Percentiles rank a stretch among this genome's conserved stretches.
phyloP scores from a whole-genome alignment of 2,113 vertebrate species.

The Vidua chalybeata region DNA sequence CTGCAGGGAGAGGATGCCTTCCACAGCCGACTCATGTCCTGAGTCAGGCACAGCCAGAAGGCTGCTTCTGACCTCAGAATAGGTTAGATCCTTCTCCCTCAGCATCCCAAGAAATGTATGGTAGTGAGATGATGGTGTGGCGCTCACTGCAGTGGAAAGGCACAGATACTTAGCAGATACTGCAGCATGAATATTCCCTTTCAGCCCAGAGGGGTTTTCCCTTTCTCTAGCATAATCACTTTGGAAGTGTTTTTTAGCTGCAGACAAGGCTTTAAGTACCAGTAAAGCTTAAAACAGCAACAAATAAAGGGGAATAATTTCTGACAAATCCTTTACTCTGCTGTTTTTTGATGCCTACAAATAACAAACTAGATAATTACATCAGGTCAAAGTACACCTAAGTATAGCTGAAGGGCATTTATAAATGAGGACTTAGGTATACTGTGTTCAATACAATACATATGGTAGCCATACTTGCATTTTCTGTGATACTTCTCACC shows the following conservation, averaged over 20 bases:
- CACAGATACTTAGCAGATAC: neutral
- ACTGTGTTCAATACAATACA: neutral
- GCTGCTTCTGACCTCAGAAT: neutral
- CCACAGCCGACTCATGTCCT: too few species aligned
- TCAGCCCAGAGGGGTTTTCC: neutral
- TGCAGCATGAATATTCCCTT: neutral
- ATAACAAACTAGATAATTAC: neutral
- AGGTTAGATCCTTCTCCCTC: neutral
- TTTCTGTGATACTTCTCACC: neutral
- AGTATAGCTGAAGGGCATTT: neutral
- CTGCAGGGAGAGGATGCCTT: neutral
- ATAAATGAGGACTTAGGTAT: neutral
- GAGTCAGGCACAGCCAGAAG: neutral
- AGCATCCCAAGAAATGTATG: neutral
- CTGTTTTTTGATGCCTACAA: neutral
- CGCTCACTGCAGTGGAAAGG: constrained; percentile 39
- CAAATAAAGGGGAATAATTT: neutral
- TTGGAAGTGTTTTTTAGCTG: neutral
- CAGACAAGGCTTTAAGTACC: neutral
- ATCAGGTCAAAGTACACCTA: neutral
- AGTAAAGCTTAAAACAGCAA: neutral
- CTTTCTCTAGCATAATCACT: neutral
- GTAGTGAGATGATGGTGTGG: neutral
- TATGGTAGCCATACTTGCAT: neutral
- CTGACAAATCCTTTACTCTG: neutral